Evolutionary conservation across 1,140 invertebrate species (phyloP).

Genomic region (Aleiodes sp.): DNA sequence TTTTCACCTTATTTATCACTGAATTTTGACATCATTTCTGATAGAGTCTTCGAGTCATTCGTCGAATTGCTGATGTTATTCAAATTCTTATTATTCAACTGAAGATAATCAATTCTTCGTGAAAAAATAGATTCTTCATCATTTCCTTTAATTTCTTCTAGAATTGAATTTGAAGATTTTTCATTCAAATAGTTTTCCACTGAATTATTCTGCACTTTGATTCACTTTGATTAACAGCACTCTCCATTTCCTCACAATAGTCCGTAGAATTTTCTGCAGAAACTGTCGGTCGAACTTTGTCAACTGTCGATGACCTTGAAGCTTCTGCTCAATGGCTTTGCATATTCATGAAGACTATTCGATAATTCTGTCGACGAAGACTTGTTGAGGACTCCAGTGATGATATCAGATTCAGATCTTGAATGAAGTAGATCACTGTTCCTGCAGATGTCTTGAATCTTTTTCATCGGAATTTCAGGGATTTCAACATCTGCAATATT

Average conservation of each 20-base stretch:
- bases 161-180: conserved; percentile 8
- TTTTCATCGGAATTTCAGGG: conserved; percentile 61
- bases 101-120: conserved; percentile 49
- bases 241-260: too few relatives aligned
- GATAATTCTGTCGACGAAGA: too few relatives aligned
- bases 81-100: conserved; percentile 58
- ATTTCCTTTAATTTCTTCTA: conserved; percentile 4
- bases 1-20: conserved; percentile 54
- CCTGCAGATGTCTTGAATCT: conserved; percentile 60
- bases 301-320: conserved; percentile 37
- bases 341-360: too few relatives aligned
- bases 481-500: conserved; percentile 61
- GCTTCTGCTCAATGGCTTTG: conserved; percentile 23
- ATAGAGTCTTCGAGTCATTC: conserved; percentile 57
- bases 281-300: too few relatives aligned
- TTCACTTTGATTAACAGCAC: too few relatives aligned
- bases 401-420: conserved; percentile 57
- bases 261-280: too few relatives aligned
- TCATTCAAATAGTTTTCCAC: too few relatives aligned
- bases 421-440: conserved; percentile 56
- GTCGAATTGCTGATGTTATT: conserved; percentile 60
- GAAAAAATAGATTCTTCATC: conserved; percentile 38
- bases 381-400: too few relatives aligned
- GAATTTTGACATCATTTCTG: conserved; percentile 60
- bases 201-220: too few relatives aligned